A percentile compares a stretch with the other conserved stretches of the same genome.
Conservation (phyloP, 2,797 vertebrate genomes). For the Tragelaphus oryx region DNA sequence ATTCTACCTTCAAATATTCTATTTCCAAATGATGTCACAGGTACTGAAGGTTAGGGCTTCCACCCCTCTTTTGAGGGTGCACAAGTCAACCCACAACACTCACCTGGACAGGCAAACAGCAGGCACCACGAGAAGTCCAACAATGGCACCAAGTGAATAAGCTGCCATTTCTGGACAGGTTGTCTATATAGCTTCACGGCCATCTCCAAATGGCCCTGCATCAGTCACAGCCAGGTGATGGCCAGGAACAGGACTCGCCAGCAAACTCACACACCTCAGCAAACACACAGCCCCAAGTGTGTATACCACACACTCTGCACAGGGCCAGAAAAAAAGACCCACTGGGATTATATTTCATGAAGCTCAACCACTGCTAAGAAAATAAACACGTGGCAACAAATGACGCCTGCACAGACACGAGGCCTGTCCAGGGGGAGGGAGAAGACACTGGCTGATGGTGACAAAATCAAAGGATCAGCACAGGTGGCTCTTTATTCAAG, state of each 20-base stretch:
- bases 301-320: background rate
- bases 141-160: accelerated
- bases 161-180: background rate
- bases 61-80: background rate
- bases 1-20: background rate
- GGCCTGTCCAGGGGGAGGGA: background rate
- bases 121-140: background rate
- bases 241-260: too few species aligned
- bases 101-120: background rate
- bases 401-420: background rate
- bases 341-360: background rate
- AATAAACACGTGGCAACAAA: conserved; percentile 35
- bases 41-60: background rate
- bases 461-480: background rate
- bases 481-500: background rate
- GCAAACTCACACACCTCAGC: background rate
- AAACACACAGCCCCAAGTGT: background rate
- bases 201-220: background rate
- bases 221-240: background rate
- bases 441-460: background rate
- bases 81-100: background rate
- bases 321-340: background rate
- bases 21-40: background rate
- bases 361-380: background rate
- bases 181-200: background rate